A percentile compares a stretch with the other conserved stretches of the same genome.
Conservation (phyloP, 2,888 invertebrate species). For the Physocephala rufipes region DNA sequence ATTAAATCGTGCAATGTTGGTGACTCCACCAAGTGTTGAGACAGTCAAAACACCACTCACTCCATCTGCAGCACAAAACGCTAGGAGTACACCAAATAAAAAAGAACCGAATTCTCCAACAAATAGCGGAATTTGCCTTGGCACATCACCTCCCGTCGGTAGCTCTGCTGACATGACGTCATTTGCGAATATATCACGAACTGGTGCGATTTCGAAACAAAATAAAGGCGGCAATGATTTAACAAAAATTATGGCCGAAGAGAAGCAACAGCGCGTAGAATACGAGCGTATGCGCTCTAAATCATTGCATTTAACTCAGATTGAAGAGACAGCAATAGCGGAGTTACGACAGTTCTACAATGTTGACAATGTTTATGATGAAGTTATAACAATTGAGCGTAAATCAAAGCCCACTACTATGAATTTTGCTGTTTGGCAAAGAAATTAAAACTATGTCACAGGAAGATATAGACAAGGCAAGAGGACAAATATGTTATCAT, state of each 20-base stretch:
- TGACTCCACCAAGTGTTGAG: conserved; percentile 1
- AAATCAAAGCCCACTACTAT: conserved; percentile 53
- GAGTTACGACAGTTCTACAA: conserved; percentile 81
- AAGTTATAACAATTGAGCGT: conserved; percentile 73
- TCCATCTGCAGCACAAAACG: conserved; percentile 51
- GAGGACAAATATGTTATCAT: not conserved
- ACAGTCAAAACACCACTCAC: conserved; percentile 45
- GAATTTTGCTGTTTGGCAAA: conserved; percentile 62
- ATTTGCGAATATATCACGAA: conserved; percentile 60
- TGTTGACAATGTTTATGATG: conserved; percentile 75
- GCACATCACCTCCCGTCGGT: conserved; percentile 48
- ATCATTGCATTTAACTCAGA: conserved; percentile 79
- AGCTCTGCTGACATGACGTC: conserved; percentile 55
- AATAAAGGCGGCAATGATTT: conserved; percentile 53
- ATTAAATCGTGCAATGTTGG: conserved; percentile 49
- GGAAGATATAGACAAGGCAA: conserved; percentile 11
- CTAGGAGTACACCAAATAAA: conserved; percentile 54
- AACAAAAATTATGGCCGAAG: conserved; percentile 75
- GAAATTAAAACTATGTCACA: conserved; percentile 45
- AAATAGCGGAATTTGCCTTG: not conserved
- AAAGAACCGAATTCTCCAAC: conserved; percentile 39
- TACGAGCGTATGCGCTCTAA: conserved; percentile 77
- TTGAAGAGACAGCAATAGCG: conserved; percentile 87
- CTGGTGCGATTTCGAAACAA: conserved; percentile 24
- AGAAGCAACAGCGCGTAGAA: conserved; percentile 77